These are phyloP conservation scores for Toxonevra muliebris DNA, from an alignment of 2,888 invertebrate species.

Conservation along the genomic window DNA sequence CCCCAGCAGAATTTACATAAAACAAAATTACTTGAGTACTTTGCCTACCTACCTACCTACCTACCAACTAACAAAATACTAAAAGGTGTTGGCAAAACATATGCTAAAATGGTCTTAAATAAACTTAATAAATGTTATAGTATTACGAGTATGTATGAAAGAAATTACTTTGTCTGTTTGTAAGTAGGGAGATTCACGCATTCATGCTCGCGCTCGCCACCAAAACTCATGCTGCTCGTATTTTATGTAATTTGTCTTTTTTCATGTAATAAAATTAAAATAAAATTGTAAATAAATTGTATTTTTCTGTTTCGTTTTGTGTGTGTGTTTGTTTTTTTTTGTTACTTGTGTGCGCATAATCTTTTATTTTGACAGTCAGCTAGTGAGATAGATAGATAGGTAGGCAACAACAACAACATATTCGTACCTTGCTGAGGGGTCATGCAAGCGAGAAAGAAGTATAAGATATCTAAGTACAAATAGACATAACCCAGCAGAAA, in stretches of 20 bases:
- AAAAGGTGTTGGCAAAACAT: too few relatives aligned
- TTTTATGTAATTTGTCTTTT: constrained; percentile 21
- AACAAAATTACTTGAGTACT: not conserved
- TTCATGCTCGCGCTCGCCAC: not conserved
- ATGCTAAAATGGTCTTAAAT: too few relatives aligned
- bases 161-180: too few relatives aligned
- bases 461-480: not conserved
- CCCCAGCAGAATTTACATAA: constrained; percentile 7
- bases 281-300: constrained; percentile 15
- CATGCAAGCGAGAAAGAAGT: not conserved
- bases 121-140: too few relatives aligned
- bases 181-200: constrained; percentile 5
- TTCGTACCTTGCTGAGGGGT: not conserved
- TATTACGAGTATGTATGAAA: too few relatives aligned
- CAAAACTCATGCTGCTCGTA: not conserved
- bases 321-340: not conserved
- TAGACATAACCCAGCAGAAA: not conserved
- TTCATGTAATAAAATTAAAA: constrained; percentile 18
- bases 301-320: not conserved
- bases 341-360: constrained; percentile 8
- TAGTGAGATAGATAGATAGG: not conserved
- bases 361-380: constrained; percentile 29
- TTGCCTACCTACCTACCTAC: too few relatives aligned
- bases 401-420: not conserved
- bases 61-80: too few relatives aligned